These are phyloP conservation scores for Chironomus striatipennis DNA, from an alignment of 1,140 invertebrate genomes.

Conservation along the genomic window DNA sequence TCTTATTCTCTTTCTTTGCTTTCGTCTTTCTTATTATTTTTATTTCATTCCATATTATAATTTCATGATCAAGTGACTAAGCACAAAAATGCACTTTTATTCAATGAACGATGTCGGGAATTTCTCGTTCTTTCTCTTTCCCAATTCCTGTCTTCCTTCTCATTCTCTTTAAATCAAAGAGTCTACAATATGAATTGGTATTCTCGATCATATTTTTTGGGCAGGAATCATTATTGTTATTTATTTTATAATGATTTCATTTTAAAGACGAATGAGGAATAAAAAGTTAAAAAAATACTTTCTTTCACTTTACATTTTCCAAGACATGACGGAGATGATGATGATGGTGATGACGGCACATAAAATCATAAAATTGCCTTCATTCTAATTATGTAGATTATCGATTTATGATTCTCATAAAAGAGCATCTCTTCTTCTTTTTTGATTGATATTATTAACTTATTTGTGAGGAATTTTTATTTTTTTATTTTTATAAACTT, in stretches of 20 bases:
- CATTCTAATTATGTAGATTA: slow-evolving; percentile 9
- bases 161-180: too few relatives aligned
- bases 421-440: too few relatives aligned
- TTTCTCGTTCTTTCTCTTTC: too few relatives aligned
- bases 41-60: not conserved
- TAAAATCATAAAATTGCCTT: not conserved
- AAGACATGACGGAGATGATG: not conserved
- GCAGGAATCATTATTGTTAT: too few relatives aligned
- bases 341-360: not conserved
- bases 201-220: too few relatives aligned
- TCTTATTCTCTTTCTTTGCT: not conserved
- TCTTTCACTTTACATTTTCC: not conserved
- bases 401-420: not conserved
- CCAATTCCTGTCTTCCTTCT: too few relatives aligned
- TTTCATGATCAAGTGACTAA: slow-evolving; percentile 7
- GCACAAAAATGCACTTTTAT: not conserved
- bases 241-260: too few relatives aligned
- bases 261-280: too few relatives aligned
- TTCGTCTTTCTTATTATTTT: not conserved
- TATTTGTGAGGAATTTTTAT: not conserved
- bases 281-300: too few relatives aligned
- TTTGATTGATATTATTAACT: too few relatives aligned
- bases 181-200: too few relatives aligned
- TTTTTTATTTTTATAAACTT: not conserved
- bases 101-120: too few relatives aligned